phyloP scores from a whole-genome alignment of 2,888 invertebrate species.

The Drosophila cognata region DNA sequence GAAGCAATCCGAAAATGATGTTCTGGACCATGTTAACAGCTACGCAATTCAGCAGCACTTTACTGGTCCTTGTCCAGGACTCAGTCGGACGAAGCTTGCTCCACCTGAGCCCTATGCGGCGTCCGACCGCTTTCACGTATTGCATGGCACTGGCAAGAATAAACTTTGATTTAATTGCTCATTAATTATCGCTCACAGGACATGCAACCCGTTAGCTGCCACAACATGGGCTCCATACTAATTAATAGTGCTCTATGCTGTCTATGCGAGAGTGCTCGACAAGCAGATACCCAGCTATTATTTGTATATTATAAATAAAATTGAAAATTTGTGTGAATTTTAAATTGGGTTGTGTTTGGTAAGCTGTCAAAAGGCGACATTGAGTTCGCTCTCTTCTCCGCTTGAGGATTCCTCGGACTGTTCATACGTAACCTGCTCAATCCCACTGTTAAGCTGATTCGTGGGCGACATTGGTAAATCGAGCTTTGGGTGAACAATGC shows the following conservation, averaged over 20 bases:
- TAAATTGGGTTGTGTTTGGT: neutral
- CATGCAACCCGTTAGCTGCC: neutral
- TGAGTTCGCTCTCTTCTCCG: neutral
- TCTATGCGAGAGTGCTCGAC: neutral
- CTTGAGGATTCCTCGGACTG: neutral
- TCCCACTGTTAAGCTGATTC: neutral
- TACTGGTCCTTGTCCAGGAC: conserved; percentile 35
- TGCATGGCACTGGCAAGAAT: conserved; percentile 54
- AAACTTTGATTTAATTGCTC: conserved; percentile 17
- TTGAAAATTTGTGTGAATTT: neutral
- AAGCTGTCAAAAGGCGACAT: neutral
- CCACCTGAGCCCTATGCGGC: conserved; percentile 21
- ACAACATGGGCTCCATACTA: conserved; percentile 1
- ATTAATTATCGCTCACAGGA: conserved; percentile 43
- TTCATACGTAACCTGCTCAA: neutral
- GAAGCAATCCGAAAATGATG: conserved; percentile 45
- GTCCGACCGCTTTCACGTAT: conserved; percentile 32
- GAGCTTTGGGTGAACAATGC: no score
- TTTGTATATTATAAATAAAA: neutral
- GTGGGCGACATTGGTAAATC: neutral
- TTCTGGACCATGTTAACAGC: conserved; percentile 14
- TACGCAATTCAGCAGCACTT: conserved; percentile 30
- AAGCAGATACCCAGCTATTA: neutral
- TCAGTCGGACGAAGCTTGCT: neutral
- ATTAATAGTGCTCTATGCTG: neutral